phyloP scores from a whole-genome alignment of 2,888 invertebrate species.

The Pinctada fucata region DNA sequence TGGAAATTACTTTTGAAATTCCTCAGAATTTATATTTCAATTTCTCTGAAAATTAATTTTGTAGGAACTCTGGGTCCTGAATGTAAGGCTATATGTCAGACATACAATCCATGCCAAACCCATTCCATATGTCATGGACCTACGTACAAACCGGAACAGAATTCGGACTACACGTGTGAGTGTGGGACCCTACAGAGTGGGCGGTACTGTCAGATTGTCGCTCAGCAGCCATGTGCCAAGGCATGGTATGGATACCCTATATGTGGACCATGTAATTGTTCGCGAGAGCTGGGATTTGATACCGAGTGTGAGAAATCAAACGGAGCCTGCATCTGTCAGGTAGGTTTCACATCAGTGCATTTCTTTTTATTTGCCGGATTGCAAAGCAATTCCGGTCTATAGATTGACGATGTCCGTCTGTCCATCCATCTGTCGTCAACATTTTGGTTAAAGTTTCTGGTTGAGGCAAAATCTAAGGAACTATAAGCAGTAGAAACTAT shows the following conservation, averaged over 20 bases:
- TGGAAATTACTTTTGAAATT: no score
- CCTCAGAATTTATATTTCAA: no score
- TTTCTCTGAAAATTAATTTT: slow-evolving; percentile 4
- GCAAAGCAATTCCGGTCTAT: no score
- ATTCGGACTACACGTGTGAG: slow-evolving; percentile 86
- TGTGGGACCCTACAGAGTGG: slow-evolving; percentile 85
- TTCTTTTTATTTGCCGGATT: neutral
- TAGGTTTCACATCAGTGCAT: slow-evolving; percentile 70
- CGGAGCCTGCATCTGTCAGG: slow-evolving; percentile 93
- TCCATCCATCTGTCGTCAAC: no score
- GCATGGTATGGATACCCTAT: slow-evolving; percentile 96
- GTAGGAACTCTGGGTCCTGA: slow-evolving; percentile 77
- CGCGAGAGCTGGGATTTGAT: slow-evolving; percentile 88
- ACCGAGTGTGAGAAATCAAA: slow-evolving; percentile 92
- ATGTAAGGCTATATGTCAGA: slow-evolving; percentile 89
- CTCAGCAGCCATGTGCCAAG: slow-evolving; percentile 84
- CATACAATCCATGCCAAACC: slow-evolving; percentile 86
- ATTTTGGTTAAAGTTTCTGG: no score
- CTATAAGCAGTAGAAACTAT: no score
- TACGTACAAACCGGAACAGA: slow-evolving; percentile 25
- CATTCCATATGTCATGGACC: slow-evolving; percentile 82
- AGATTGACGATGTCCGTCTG: no score
- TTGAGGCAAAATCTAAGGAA: no score
- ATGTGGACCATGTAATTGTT: slow-evolving; percentile 96
- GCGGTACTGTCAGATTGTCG: slow-evolving; percentile 76